A percentile compares a stretch with the other conserved stretches of the same genome.
Evolutionary conservation across 2,888 invertebrate species (phyloP).

Genomic region (Petrophora chlorosata): DNA sequence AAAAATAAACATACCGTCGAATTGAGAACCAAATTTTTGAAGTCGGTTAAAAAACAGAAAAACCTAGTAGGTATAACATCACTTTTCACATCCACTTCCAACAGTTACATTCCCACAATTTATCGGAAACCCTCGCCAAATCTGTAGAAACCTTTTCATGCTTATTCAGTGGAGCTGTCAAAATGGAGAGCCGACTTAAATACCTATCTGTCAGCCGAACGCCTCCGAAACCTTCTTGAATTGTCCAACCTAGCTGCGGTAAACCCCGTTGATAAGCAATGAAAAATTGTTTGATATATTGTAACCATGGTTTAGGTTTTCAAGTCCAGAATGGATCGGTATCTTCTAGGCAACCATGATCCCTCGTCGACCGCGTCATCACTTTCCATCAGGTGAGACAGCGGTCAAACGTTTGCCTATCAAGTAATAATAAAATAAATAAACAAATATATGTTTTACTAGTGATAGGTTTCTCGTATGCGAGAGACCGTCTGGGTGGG

Average conservation of each 20-base stretch:
- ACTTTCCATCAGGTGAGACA: no score
- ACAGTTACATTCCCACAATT: background rate
- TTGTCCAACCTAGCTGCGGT: conserved; percentile 15
- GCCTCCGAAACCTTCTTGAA: conserved; percentile 7
- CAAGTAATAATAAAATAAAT: no score
- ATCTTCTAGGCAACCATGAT: no score
- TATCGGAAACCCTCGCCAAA: conserved; percentile 3
- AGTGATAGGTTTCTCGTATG: no score
- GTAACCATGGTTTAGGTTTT: conserved; percentile 4
- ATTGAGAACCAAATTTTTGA: no score
- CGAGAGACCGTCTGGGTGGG: no score
- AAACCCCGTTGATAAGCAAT: conserved; percentile 18
- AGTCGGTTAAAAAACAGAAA: background rate
- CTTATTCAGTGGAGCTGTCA: conserved; percentile 12
- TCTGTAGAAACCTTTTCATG: conserved; percentile 2
- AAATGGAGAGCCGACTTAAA: conserved; percentile 1
- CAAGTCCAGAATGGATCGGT: no score
- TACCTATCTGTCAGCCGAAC: conserved; percentile 12
- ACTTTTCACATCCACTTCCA: background rate
- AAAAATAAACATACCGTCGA: no score
- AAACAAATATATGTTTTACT: no score
- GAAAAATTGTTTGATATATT: conserved; percentile 15
- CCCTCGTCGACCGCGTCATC: no score
- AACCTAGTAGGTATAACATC: background rate
- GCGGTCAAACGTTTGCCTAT: no score